Conservation (phyloP, 2,888 invertebrate species). For the Biston betularia region DNA sequence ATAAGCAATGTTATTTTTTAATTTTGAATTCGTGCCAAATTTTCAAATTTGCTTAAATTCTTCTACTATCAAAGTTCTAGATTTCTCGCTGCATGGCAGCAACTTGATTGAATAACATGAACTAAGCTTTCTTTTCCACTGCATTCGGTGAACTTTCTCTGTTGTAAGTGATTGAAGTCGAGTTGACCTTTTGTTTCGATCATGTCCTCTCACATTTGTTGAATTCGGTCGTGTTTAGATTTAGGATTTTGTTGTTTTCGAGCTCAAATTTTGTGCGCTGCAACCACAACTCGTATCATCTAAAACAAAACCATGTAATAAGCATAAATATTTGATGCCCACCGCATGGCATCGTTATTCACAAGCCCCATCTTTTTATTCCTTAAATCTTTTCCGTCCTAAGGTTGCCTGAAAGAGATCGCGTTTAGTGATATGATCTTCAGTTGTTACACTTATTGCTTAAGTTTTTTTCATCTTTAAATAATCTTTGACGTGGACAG, state of each 20-base stretch:
- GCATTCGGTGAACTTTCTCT: constrained; percentile 3
- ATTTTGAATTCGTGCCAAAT: constrained; percentile 27
- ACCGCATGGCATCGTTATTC: no score
- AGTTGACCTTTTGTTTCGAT: constrained; percentile 9
- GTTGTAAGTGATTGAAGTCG: neutral
- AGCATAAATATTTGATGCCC: no score
- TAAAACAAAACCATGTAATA: no score
- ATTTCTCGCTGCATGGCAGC: neutral
- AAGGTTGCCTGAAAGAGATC: no score
- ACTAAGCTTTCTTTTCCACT: constrained; percentile 1
- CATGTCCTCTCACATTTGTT: neutral
- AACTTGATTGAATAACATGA: constrained; percentile 12
- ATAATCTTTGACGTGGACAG: no score
- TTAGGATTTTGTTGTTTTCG: neutral
- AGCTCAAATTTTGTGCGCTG: no score
- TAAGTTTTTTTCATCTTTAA: no score
- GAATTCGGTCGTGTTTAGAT: neutral
- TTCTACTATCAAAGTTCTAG: constrained; percentile 4
- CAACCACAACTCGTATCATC: no score
- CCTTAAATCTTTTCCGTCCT: no score
- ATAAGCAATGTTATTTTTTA: constrained; percentile 20
- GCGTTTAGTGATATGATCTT: no score
- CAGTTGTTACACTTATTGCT: no score
- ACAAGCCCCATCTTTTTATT: no score
- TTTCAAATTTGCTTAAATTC: constrained; percentile 6